Conservation (phyloP, 2,797 vertebrate species). For the Esox lucius region DNA sequence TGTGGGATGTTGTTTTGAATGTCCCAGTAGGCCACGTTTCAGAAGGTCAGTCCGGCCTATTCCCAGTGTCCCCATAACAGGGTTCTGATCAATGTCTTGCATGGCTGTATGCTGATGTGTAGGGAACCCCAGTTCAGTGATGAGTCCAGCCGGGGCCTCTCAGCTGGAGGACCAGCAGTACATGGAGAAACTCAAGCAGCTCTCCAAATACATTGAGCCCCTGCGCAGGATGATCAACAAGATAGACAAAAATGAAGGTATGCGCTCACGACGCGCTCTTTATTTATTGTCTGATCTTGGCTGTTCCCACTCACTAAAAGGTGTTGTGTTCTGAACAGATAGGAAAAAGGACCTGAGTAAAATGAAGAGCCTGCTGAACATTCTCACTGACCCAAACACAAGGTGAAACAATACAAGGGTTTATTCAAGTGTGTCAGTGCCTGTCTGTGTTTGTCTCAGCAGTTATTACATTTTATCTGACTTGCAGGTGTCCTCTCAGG, state of each 20-base stretch:
- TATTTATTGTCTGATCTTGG: not conserved
- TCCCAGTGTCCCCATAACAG: not conserved
- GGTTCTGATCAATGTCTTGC: not conserved
- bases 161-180: constrained; percentile 97
- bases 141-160: constrained; percentile 88
- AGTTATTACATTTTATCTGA: no score
- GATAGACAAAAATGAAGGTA: constrained; percentile 99
- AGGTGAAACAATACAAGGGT: constrained; percentile 69
- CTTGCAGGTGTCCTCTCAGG: constrained; percentile 89
- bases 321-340: constrained; percentile 69
- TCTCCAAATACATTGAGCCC: constrained; percentile 97
- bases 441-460: not conserved
- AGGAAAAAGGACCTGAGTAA: constrained; percentile 97
- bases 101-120: not conserved
- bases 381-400: constrained; percentile 94
- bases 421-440: not conserved
- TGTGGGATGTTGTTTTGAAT: not conserved
- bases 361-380: constrained; percentile 97
- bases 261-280: not conserved
- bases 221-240: constrained; percentile 98
- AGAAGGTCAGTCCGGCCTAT: not conserved
- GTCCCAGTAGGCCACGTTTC: not conserved
- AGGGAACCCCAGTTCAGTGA: constrained; percentile 93
- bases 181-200: constrained; percentile 95
- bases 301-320: not conserved